Evolutionary conservation across 2,113 vertebrate species (phyloP).

Genomic region (Apeltes quadracus): DNA sequence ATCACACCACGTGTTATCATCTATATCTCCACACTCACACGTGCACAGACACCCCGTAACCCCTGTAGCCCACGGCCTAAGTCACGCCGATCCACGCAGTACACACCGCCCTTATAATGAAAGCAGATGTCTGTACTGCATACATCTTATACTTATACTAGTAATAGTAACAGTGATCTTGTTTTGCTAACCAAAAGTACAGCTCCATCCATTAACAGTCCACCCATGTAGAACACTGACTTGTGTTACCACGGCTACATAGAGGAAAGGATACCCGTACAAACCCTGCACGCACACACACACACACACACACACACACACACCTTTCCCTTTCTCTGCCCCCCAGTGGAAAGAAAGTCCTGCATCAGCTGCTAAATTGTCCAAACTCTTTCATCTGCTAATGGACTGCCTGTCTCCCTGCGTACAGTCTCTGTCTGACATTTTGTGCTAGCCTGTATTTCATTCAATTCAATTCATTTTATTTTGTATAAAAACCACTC

Average conservation of each 20-base stretch:
- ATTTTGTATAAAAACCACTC: too few species aligned
- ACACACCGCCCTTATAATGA: neutral
- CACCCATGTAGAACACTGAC: slow-evolving; percentile 43
- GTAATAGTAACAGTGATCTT: neutral
- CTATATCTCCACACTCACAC: slow-evolving; percentile 54
- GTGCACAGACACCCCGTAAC: neutral
- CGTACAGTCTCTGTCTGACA: slow-evolving; percentile 30
- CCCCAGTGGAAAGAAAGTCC: slow-evolving; percentile 57
- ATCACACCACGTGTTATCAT: slow-evolving; percentile 56
- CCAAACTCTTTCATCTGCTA: slow-evolving; percentile 68
- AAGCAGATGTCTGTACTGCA: neutral
- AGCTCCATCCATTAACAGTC: slow-evolving; percentile 38
- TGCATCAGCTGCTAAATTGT: slow-evolving; percentile 72
- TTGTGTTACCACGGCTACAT: slow-evolving; percentile 18
- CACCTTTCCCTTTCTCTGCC: slow-evolving; percentile 23
- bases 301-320: slow-evolving; percentile 20
- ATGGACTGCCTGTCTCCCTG: slow-evolving; percentile 66
- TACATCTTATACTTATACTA: neutral
- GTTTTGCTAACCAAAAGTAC: slow-evolving; percentile 36
- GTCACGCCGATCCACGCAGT: neutral
- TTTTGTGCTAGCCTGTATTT: neutral
- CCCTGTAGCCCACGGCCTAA: neutral
- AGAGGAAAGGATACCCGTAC: slow-evolving; percentile 20
- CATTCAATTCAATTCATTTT: too few species aligned
- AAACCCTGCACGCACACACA: neutral